Evolutionary conservation across 1,140 invertebrate genomes (phyloP).

Genomic region (Drosophila bifasciata): DNA sequence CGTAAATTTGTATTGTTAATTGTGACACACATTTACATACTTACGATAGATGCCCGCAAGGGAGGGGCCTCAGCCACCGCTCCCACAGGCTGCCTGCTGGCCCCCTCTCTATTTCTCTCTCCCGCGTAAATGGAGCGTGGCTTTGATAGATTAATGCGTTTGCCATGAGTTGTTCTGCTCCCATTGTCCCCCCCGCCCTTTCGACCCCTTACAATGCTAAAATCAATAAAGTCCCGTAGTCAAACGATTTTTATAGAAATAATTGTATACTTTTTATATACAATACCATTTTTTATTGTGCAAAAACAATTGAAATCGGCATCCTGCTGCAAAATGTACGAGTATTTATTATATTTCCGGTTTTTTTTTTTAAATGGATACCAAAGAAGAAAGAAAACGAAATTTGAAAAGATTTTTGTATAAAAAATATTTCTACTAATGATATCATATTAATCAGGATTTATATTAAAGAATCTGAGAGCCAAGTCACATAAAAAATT

Average conservation of each 20-base stretch:
- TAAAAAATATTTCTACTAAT: no score
- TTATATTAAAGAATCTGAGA: no score
- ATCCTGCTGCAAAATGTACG: no score
- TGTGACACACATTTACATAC: conserved; percentile 64
- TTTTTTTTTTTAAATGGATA: no score
- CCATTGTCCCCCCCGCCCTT: conserved; percentile 17
- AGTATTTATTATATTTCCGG: no score
- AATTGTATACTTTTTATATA: no score
- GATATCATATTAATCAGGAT: no score
- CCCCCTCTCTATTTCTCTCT: neutral
- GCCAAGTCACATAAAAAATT: no score
- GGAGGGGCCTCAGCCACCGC: conserved; percentile 7
- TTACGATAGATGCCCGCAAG: neutral
- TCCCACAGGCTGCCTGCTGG: conserved; percentile 11
- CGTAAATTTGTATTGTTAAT: conserved; percentile 73
- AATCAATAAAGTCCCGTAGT: conserved; percentile 61
- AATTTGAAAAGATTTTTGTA: no score
- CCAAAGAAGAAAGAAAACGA: no score
- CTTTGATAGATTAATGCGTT: conserved; percentile 73
- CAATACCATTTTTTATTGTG: neutral
- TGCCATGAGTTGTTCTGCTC: conserved; percentile 34
- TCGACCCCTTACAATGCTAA: conserved; percentile 34
- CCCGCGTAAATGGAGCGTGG: conserved; percentile 72
- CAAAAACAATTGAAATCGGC: no score
- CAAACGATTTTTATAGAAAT: conserved; percentile 15